A percentile compares a stretch with the other conserved stretches of the same genome.
phyloP scores from a whole-genome alignment of 2,797 vertebrate species.

The Phoebastria nigripes region DNA sequence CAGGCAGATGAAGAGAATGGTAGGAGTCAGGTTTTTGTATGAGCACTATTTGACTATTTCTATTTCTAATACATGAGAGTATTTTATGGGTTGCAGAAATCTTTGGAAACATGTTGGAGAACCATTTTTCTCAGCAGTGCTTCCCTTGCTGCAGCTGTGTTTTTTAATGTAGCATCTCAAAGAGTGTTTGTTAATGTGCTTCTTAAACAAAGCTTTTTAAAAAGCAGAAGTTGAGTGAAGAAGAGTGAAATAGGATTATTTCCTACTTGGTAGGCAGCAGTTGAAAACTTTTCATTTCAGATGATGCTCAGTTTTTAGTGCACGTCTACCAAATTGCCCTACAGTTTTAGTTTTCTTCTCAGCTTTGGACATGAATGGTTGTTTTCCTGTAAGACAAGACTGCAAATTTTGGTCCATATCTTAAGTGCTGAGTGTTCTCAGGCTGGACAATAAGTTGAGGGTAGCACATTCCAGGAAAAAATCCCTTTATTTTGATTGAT shows the following conservation, averaged over 20 bases:
- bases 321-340: neutral
- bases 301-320: neutral
- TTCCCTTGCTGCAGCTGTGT: neutral
- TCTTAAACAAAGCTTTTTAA: neutral
- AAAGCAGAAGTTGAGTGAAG: neutral
- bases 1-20: slow-evolving; percentile 98
- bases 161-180: neutral
- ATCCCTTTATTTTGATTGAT: neutral
- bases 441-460: neutral
- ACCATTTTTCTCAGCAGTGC: neutral
- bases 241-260: neutral
- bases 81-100: neutral
- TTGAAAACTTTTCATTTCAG: neutral
- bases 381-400: neutral
- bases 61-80: neutral
- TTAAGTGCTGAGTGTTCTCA: neutral
- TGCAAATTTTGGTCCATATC: neutral
- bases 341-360: neutral
- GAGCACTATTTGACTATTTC: neutral
- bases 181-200: neutral
- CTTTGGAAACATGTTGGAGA: neutral
- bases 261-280: neutral
- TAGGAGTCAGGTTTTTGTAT: slow-evolving; percentile 69
- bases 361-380: neutral
- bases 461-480: neutral